phyloP scores from a whole-genome alignment of 2,888 invertebrate genomes.

The Hyposoter dolosus region DNA sequence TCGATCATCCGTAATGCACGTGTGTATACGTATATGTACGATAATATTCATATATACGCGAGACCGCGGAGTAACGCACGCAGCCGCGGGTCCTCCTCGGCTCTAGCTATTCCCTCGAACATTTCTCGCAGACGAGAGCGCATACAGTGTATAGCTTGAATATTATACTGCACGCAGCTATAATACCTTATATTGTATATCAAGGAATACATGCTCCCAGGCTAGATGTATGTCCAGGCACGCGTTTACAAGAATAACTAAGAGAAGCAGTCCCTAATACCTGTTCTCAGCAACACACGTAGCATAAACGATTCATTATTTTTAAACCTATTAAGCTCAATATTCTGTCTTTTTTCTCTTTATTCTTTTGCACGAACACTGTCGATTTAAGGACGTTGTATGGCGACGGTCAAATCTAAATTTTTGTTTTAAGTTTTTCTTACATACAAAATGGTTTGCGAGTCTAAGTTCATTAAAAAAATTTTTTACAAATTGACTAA shows the following conservation, averaged over 20 bases:
- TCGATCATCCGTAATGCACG: conserved; percentile 26
- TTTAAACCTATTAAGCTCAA: conserved; percentile 8
- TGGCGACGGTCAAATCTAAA: too few species aligned
- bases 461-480: too few species aligned
- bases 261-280: conserved; percentile 48
- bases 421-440: too few species aligned
- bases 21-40: not conserved
- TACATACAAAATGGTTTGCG: too few species aligned
- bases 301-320: conserved; percentile 24
- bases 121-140: conserved; percentile 38
- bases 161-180: conserved; percentile 25
- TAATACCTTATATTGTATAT: conserved; percentile 44
- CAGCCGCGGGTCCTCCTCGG: conserved; percentile 41
- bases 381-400: not conserved
- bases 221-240: conserved; percentile 32
- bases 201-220: conserved; percentile 17
- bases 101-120: conserved; percentile 39
- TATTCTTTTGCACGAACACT: not conserved
- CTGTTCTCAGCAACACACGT: conserved; percentile 37
- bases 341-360: not conserved
- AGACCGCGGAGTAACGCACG: conserved; percentile 42
- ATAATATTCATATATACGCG: conserved; percentile 32
- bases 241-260: conserved; percentile 57
- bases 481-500: too few species aligned
- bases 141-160: conserved; percentile 28